These are phyloP conservation scores for Ostrea edulis DNA, from an alignment of 1,140 invertebrate genomes.

Conservation along the genomic window DNA sequence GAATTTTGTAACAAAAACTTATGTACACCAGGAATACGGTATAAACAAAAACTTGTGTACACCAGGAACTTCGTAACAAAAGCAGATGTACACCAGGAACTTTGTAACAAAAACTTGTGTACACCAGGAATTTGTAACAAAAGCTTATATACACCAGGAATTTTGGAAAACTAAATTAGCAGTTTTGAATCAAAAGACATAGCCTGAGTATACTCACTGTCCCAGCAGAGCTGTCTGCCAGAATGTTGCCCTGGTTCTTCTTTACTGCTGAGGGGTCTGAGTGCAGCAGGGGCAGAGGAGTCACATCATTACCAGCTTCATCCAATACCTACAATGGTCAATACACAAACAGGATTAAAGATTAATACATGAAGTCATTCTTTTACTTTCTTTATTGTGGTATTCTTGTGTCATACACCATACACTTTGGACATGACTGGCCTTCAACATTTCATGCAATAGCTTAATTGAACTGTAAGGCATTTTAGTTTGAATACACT, in stretches of 20 bases:
- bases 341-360: too few relatives aligned
- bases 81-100: neutral
- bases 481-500: too few relatives aligned
- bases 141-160: neutral
- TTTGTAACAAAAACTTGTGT: neutral
- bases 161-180: neutral
- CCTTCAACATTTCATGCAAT: too few relatives aligned
- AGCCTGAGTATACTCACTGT: slow-evolving; percentile 70
- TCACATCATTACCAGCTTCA: slow-evolving; percentile 76
- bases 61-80: neutral
- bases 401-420: too few relatives aligned
- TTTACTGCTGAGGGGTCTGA: slow-evolving; percentile 67
- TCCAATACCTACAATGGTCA: slow-evolving; percentile 69
- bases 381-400: too few relatives aligned
- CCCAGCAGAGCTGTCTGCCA: slow-evolving; percentile 72
- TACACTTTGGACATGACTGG: too few relatives aligned
- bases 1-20: neutral
- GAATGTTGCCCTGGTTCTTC: slow-evolving; percentile 74
- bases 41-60: neutral
- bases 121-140: neutral
- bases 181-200: neutral
- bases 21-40: neutral
- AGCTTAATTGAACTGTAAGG: too few relatives aligned
- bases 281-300: slow-evolving; percentile 72
- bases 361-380: too few relatives aligned